Evolutionary conservation across 2,888 invertebrate species (phyloP).

Genomic region (Orthosia incerta): DNA sequence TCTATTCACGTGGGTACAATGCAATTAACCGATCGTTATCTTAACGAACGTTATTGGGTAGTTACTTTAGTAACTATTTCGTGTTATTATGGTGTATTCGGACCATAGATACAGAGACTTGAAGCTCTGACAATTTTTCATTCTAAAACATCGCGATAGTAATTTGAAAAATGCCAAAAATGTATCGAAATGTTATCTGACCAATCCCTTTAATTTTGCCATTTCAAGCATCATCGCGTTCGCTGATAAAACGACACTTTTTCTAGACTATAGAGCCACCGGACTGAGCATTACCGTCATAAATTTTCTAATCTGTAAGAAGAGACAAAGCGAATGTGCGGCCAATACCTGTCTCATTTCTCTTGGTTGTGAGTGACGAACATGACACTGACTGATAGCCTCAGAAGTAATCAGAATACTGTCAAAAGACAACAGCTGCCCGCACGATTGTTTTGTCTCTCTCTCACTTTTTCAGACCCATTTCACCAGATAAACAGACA

Average conservation of each 20-base stretch:
- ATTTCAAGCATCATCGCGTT: too few relatives aligned
- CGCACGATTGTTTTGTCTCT: not conserved
- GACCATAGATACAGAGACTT: not conserved
- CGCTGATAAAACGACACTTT: too few relatives aligned
- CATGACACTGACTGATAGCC: not conserved
- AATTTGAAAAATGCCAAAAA: too few relatives aligned
- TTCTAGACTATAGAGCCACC: too few relatives aligned
- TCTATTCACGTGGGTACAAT: slow-evolving; percentile 14
- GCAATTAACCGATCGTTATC: slow-evolving; percentile 51
- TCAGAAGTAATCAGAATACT: not conserved
- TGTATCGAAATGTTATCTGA: too few relatives aligned
- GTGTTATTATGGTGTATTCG: slow-evolving; percentile 6
- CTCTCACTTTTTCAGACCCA: not conserved
- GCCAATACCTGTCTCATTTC: not conserved
- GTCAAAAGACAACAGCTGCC: not conserved
- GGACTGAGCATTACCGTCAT: not conserved
- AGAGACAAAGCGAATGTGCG: not conserved
- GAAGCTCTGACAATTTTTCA: too few relatives aligned
- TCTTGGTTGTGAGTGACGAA: not conserved
- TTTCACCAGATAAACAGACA: not conserved
- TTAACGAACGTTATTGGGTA: slow-evolving; percentile 32
- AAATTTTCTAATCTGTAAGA: not conserved
- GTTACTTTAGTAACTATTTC: slow-evolving; percentile 20
- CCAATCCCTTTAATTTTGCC: too few relatives aligned
- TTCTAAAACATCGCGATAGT: too few relatives aligned